Base-by-base conservation (phyloP, 2,797 vertebrate species). In the Pterois miles region DNA sequence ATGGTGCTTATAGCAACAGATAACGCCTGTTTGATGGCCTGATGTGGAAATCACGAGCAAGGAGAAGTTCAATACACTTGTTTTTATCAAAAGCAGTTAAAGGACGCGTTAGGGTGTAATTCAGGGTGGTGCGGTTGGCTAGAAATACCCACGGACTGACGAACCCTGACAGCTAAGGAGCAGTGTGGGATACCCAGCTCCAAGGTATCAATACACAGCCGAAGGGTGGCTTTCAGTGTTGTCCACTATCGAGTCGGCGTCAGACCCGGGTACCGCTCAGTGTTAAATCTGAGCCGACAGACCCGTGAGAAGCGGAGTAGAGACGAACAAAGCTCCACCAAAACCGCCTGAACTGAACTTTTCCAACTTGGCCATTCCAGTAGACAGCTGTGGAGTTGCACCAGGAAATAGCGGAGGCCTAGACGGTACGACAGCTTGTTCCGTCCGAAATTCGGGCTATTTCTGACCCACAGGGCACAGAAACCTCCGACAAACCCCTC, bases 331-430 rank as follows among this genome's bases (percentile, higher is more conserved):
- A 67, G 66, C 56, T 58, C 16, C 20, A 9, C 8, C 16, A 27
- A 43, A 60, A 62, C 0, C 36, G 36, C 56, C 59, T 6, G 6
- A 65, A 81, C 68, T 81, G 29, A 91, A 93, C 87, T 92, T 93
- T 93, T 70, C 81, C 87, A 92, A 91, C 86, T 92, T 72, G 67
- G 58, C 65, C 68, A 59, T 88, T 90, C 81, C 85, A 82, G 33
- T 16, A 72, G 70, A 84, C 87, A 86, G 81, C 89, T 86, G 83
- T 82, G 76, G 71, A 93, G 77, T 79, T 83, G 70, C 65, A 92
- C 89, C 91, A 93, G 92, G 92, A 93, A 93, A 92, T 88, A 89
- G 89, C 82, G 43, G 33, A 91, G 91, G 92, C 92, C 92, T 82
- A 53, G 14, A 62, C 81, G 65, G 34, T 66, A 34, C 66, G 72